Evolutionary conservation across 2,113 vertebrate genomes (phyloP).

Genomic region (Penelope pileata): DNA sequence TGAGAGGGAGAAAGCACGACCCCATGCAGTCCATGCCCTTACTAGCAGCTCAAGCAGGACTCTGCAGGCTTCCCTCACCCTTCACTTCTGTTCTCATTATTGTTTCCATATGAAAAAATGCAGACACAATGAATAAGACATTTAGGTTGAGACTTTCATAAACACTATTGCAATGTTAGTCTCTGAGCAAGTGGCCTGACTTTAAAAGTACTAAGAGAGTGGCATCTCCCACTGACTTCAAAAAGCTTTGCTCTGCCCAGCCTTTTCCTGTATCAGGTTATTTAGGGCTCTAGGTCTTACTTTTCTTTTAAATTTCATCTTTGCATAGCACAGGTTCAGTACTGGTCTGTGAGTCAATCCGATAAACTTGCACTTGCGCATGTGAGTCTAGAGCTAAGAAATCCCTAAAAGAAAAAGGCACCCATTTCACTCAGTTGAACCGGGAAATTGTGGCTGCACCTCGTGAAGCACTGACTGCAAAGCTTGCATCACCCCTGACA

Average conservation of each 20-base stretch:
- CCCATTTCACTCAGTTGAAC: neutral
- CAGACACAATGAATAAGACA: neutral
- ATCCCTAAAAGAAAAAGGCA: neutral
- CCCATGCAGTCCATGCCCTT: neutral
- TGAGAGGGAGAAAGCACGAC: neutral
- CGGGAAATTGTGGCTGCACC: neutral
- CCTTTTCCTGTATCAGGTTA: neutral
- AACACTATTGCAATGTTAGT: neutral
- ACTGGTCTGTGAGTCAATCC: fast-evolving
- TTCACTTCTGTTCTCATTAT: neutral
- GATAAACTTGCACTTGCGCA: neutral
- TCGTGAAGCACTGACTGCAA: neutral
- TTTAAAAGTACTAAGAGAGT: neutral
- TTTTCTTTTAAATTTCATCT: neutral
- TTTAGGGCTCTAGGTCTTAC: neutral
- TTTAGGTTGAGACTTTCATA: slow-evolving; percentile 6
- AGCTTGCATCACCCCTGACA: neutral
- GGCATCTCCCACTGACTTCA: neutral
- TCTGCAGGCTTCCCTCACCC: neutral
- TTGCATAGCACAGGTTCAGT: neutral
- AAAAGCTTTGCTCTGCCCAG: neutral
- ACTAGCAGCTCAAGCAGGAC: neutral
- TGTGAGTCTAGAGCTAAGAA: neutral
- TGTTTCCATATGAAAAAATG: neutral
- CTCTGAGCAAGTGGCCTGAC: neutral